Conservation (phyloP, 2,113 vertebrate genomes). For the Ageneiosus marmoratus region DNA sequence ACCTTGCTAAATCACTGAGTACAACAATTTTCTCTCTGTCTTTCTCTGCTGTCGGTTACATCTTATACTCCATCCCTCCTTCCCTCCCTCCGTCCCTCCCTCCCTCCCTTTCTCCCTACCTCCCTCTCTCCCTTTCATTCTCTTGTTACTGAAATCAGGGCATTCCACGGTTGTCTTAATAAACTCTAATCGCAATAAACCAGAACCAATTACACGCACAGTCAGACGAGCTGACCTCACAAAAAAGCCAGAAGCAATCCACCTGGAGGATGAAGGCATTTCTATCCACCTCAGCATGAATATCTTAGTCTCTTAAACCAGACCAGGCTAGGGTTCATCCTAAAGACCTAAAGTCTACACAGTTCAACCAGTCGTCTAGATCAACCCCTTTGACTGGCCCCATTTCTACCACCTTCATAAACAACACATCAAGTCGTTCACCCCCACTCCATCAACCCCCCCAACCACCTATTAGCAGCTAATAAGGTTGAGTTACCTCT, state of each 20-base stretch:
- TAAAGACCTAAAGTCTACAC: background rate
- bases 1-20: conserved; percentile 18
- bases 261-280: conserved; percentile 55
- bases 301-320: background rate
- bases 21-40: conserved; percentile 10
- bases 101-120: background rate
- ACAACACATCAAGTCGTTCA: conserved; percentile 47
- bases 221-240: conserved; percentile 47
- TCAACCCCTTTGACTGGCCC: conserved; percentile 25
- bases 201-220: conserved; percentile 50
- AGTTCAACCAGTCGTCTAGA: conserved; percentile 6
- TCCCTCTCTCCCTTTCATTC: conserved; percentile 35
- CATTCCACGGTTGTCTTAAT: conserved; percentile 57
- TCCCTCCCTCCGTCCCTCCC: conserved; percentile 10
- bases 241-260: conserved; percentile 47
- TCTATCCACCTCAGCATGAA: background rate
- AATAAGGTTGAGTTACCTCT: conserved; percentile 55
- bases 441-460: conserved; percentile 1
- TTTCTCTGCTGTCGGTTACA: background rate
- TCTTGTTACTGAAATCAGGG: conserved; percentile 53
- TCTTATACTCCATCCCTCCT: background rate
- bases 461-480: conserved; percentile 55
- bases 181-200: conserved; percentile 54
- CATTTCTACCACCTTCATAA: conserved; percentile 41
- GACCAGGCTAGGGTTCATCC: background rate